Base-by-base conservation (phyloP, 2,797 vertebrate genomes). In the Fratercula arctica region DNA sequence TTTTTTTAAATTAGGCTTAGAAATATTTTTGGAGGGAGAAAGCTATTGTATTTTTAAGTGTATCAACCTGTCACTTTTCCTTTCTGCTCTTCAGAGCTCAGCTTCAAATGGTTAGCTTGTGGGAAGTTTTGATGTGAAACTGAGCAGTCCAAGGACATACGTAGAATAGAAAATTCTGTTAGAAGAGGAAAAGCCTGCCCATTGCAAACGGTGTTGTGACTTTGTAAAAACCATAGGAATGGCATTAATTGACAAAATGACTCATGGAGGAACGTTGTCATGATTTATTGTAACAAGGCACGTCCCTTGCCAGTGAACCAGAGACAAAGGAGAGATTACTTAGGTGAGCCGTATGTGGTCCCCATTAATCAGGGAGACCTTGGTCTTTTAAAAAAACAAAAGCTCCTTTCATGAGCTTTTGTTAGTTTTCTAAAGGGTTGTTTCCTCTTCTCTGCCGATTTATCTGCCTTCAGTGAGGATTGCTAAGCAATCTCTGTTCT, bases 11-110 rank as follows among this genome's bases (percentile, higher is more conserved):
- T 84, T 60, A 74, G 19, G 17, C 35, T 61, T 79, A 75, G 25
- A 86, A 90, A 54, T 80, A 85, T 48, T 95, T 97, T 74, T 92
- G 11, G 41, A 80, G 35, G 51, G 48, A 77, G 69, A 77, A 85
- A 66, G 33, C n/a, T 66, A 24, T 79, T 87, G 26, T 85, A n/a
- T 73, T 87, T 89, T 88, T 78, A 76, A 76, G 35, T 43, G 4
- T 76, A 63, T 82, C 35, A 37, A 70, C 66, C 50, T 78, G 11
- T 69, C 53, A 43, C 51, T 90, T 86, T 81, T 53, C 43, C 70
- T 63, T 67, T 66, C 54, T 66, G 29, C 66, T 85, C 51, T 51
- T 72, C 66, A 87, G 53, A 29, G 18, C 57, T 19, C 45, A 43
- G 20, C 28, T 92, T 80, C 85, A 76, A 64, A 75, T 54, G 16